Percentiles rank a stretch among this genome's conserved stretches.
phyloP scores from a whole-genome alignment of 1,140 invertebrate species.

The Drosophila oshimai region DNA sequence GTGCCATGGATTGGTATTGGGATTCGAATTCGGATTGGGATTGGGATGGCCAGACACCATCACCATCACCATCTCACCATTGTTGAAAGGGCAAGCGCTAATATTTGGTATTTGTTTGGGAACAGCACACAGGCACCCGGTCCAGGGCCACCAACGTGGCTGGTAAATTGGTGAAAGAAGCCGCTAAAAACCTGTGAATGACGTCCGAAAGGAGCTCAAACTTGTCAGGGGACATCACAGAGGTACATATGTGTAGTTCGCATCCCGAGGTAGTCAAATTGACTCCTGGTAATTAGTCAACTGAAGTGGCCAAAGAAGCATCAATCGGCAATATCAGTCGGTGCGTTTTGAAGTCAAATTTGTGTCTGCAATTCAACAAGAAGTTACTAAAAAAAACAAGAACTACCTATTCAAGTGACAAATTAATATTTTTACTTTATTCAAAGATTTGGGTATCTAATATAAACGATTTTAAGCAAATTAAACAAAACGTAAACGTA shows the following conservation, averaged over 20 bases:
- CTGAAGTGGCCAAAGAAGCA: conserved; percentile 64
- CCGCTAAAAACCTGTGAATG: conserved; percentile 23
- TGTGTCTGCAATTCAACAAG: neutral
- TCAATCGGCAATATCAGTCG: conserved; percentile 50
- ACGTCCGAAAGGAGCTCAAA: conserved; percentile 8
- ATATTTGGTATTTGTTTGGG: conserved; percentile 79
- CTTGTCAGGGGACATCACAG: conserved; percentile 14
- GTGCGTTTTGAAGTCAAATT: conserved; percentile 52
- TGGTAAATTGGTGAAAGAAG: conserved; percentile 3
- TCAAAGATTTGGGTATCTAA: no score
- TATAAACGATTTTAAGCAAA: no score
- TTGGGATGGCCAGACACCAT: conserved; percentile 13
- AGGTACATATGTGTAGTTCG: no score
- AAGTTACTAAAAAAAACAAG: neutral
- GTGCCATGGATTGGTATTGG: neutral
- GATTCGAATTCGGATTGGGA: neutral
- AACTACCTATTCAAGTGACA: no score
- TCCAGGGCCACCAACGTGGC: conserved; percentile 41
- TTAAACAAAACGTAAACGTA: no score
- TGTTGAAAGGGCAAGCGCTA: conserved; percentile 69
- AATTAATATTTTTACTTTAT: no score
- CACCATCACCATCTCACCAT: conserved; percentile 3
- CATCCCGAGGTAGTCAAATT: neutral
- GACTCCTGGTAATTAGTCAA: conserved; percentile 66
- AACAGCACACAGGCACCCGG: conserved; percentile 36